Evolutionary conservation across 2,113 vertebrate genomes (phyloP), one percentile per base, ranked within the genome.

Genomic region (Tiliqua scincoides): DNA sequence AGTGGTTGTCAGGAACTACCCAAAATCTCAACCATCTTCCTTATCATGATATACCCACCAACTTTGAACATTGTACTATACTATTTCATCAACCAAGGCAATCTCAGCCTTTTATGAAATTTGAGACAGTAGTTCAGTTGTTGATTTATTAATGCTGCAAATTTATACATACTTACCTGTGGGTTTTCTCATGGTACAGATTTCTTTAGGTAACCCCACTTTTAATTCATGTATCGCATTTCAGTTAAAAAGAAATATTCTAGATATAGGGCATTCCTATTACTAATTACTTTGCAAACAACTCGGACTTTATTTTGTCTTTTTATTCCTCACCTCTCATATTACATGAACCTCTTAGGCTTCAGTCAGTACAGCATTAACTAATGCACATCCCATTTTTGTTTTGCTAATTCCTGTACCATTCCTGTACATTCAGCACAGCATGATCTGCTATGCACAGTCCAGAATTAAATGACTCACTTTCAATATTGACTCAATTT

Each of bases 401-500:
- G 48, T 20, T 23, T 82, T 32, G 4, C 15, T 21, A 63, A 14
- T 75, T 87, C 68, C 83, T 0, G 10, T 1, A 27, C 59, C 84
- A 82, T 9, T 35, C n/a, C 21, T 67, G 32, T 23, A 61, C 77
- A 27, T 63, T 75, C 72, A 32, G 7, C 82, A 76, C 61, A 80
- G 77, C 40, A 23, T 32, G 74, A 85, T 88, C 62, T 81, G 65
- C 89, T 85, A 63, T 59, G 37, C 78, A 88, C 90, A 90, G 23
- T 89, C 76, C 65, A 81, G 61, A 86, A 6, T 78, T 77, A 52
- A 86, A 91, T 86, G 37, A 63, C 43, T 91, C 75, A 85, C 70
- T 86, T 59, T 85, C 79, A 87, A 75, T 68, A 86, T 25, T 92
- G 84, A 89, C 77, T 92, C 75, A 79, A 23, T 88, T 89, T 89